Conservation (phyloP, 2,113 vertebrate genomes). For the Sylvietta virens region DNA sequence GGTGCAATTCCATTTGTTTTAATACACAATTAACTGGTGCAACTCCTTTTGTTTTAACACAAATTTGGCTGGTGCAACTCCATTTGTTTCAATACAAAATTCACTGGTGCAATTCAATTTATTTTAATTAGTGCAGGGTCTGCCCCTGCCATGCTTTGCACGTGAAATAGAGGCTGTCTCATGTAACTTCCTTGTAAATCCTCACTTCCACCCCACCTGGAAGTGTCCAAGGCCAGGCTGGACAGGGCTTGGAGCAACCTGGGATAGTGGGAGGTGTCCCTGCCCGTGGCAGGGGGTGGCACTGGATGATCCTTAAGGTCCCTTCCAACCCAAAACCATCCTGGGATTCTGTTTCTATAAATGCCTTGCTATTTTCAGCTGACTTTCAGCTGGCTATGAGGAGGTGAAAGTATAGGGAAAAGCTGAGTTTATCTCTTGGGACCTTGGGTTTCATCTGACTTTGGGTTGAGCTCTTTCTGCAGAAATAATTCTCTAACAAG, state of each 20-base stretch:
- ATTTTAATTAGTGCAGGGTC: neutral
- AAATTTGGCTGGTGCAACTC: neutral
- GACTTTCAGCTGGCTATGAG: neutral
- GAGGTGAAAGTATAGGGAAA: neutral
- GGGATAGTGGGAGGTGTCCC: neutral
- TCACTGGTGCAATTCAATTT: neutral
- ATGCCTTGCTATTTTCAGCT: neutral
- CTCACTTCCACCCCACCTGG: neutral
- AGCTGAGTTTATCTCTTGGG: neutral
- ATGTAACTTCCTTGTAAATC: neutral
- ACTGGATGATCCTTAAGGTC: fast-evolving
- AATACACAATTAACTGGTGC: neutral
- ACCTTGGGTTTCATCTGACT: neutral
- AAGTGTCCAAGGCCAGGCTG: neutral
- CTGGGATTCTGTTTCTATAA: neutral
- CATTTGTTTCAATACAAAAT: neutral
- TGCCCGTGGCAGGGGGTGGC: neutral
- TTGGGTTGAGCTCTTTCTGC: neutral
- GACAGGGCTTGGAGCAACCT: fast-evolving
- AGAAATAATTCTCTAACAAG: neutral
- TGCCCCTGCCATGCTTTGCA: neutral
- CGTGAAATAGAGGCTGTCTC: neutral
- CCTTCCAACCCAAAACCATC: neutral
- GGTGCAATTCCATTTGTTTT: neutral
- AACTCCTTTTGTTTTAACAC: neutral